Evolutionary conservation across 2,888 invertebrate genomes (phyloP).

Genomic region (Diaprepes abbreviatus): DNA sequence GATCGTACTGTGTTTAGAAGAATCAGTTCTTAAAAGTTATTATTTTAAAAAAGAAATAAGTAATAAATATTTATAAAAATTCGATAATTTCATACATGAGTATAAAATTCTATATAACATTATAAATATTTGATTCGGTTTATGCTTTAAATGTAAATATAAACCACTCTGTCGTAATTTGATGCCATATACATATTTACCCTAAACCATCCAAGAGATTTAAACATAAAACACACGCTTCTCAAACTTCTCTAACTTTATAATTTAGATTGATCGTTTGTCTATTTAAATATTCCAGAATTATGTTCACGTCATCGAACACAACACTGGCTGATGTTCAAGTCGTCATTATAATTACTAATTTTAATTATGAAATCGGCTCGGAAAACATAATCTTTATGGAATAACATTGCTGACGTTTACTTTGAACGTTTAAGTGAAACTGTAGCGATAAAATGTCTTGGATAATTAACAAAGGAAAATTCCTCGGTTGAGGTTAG

Average conservation of each 20-base stretch:
- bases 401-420: no score
- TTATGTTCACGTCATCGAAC: slow-evolving; percentile 11
- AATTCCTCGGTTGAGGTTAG: not conserved
- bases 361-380: slow-evolving; percentile 16
- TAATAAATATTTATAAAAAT: no score
- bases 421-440: not conserved
- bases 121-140: no score
- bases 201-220: not conserved
- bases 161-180: not conserved
- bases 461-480: not conserved
- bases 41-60: no score
- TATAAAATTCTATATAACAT: no score
- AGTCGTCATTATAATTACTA: slow-evolving; percentile 1
- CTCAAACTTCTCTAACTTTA: slow-evolving; percentile 5
- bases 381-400: not conserved
- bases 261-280: slow-evolving; percentile 14
- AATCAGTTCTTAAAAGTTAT: no score
- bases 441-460: not conserved
- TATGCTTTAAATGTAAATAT: not conserved
- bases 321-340: not conserved
- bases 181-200: not conserved
- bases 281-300: slow-evolving; percentile 21
- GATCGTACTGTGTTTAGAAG: no score
- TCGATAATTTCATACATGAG: no score
- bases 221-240: not conserved